These are phyloP conservation scores for Drosophila pectinifera DNA, from an alignment of 1,140 invertebrate genomes.

Conservation along the genomic window DNA sequence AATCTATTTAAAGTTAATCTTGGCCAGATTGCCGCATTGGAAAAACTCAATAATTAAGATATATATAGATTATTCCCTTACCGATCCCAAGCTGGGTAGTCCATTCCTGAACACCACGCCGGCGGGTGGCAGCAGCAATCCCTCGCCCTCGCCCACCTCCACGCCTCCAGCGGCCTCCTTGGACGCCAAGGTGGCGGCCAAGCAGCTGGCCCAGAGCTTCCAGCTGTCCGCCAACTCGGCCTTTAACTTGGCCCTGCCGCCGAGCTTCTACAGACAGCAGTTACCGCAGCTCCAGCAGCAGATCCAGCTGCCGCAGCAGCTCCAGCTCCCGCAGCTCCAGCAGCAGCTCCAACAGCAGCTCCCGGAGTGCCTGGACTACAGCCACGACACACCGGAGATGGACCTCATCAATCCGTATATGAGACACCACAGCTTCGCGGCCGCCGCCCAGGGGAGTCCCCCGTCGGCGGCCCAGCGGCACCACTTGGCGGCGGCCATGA, in stretches of 20 bases:
- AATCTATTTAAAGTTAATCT: too few species aligned
- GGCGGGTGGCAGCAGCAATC: conserved; percentile 68
- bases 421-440: conserved; percentile 78
- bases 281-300: conserved; percentile 27
- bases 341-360: conserved; percentile 24
- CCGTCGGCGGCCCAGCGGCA: conserved; percentile 72
- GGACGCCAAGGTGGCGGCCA: conserved; percentile 50
- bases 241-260: conserved; percentile 77
- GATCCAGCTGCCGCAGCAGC: conserved; percentile 25
- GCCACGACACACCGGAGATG: conserved; percentile 64
- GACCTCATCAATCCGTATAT: conserved; percentile 84
- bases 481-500: conserved; percentile 65
- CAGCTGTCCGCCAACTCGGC: conserved; percentile 80
- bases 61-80: not conserved
- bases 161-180: conserved; percentile 24
- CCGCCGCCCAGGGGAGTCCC: conserved; percentile 67
- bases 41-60: not conserved
- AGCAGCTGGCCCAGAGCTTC: conserved; percentile 71
- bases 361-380: conserved; percentile 47
- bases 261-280: conserved; percentile 57
- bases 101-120: conserved; percentile 75
- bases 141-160: conserved; percentile 49
- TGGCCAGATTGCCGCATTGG: not conserved
- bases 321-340: conserved; percentile 19
- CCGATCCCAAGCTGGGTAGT: conserved; percentile 83